Conservation (phyloP, 2,113 vertebrate genomes). For the Prietella phreatophila region DNA sequence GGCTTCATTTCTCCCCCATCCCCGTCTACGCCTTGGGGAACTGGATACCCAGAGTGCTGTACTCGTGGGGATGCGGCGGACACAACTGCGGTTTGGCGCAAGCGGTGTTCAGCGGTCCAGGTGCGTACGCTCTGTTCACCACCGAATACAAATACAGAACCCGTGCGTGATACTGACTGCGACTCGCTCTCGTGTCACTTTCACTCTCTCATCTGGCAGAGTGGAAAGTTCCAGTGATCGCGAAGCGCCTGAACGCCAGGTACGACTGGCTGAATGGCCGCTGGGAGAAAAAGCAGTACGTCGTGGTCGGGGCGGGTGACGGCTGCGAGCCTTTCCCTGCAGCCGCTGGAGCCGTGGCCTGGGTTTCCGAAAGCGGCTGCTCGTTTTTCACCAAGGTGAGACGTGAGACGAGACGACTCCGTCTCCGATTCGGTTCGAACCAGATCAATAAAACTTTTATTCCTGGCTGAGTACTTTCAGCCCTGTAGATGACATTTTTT, state of each 20-base stretch:
- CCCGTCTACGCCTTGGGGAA: conserved; percentile 72
- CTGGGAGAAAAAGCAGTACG: conserved; percentile 58
- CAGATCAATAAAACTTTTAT: not conserved
- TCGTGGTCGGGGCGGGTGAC: conserved; percentile 65
- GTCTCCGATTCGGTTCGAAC: not conserved
- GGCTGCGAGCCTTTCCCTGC: conserved; percentile 63
- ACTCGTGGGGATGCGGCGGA: conserved; percentile 68
- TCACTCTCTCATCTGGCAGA: conserved; percentile 54
- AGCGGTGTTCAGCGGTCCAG: conserved; percentile 68
- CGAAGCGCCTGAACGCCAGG: conserved; percentile 73
- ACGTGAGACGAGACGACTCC: not conserved
- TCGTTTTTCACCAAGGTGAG: conserved; percentile 76
- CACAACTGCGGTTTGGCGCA: conserved; percentile 70
- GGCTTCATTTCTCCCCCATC: conserved; percentile 72
- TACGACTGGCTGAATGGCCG: conserved; percentile 71
- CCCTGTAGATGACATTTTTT: not conserved
- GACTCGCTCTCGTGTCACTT: not conserved
- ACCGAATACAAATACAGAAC: not conserved
- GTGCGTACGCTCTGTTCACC: conserved; percentile 44
- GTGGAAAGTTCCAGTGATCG: conserved; percentile 65
- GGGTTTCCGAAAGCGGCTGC: conserved; percentile 74
- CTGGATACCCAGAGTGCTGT: conserved; percentile 74
- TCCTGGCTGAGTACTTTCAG: not conserved
- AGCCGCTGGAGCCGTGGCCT: conserved; percentile 67
- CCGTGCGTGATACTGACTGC: not conserved